Evolutionary conservation across 1,140 invertebrate genomes (phyloP), one percentile per base, ranked within the genome.

Genomic region (Pissodes strobi): DNA sequence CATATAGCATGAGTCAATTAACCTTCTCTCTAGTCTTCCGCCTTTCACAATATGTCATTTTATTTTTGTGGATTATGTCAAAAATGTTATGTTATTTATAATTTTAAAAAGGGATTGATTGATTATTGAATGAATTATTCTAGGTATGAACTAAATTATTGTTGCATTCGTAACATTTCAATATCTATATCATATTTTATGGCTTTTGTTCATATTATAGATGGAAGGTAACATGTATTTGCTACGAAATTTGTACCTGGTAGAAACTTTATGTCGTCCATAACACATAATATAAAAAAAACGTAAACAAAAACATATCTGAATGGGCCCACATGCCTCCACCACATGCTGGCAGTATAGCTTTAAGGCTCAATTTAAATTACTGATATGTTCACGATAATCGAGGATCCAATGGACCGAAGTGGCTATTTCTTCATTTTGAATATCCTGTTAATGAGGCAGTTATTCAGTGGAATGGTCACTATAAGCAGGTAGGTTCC

Each of bases 311-410:
- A 48, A 38, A 46, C n/a, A 27, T 13, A n/a, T 13, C 34, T 45
- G 49, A 63, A 63, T 53, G 22, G 48, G 10, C 60, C 60, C 49
- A 25, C 60, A 63, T 63, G 51, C 22, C 12, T 19, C 39, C 27
- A 34, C 51, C 49, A 43, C 60, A 63, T 63, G 60, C 60, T 63
- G 60, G 49, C 18, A 63, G 34, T 43, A 63, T 53, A 53, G 45
- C 39, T 43, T 63, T 41, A 63, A 63, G 60, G 22, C 39, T 63
- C 57, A 63, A 63, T 63, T 63, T 63, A 63, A 63, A 63, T 63
- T 63, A 63, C 60, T 48, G 60, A 63, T 63, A 63, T 55, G 60
- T 27, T 41, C 49, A 63, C 60, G 60, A 63, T 53, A 63, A 43
- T 63, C 34, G 60, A 13, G 18, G 25, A 55, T 63, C 25, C 25